Conservation (phyloP, 2,888 invertebrate species). For the Carcina quercana region DNA sequence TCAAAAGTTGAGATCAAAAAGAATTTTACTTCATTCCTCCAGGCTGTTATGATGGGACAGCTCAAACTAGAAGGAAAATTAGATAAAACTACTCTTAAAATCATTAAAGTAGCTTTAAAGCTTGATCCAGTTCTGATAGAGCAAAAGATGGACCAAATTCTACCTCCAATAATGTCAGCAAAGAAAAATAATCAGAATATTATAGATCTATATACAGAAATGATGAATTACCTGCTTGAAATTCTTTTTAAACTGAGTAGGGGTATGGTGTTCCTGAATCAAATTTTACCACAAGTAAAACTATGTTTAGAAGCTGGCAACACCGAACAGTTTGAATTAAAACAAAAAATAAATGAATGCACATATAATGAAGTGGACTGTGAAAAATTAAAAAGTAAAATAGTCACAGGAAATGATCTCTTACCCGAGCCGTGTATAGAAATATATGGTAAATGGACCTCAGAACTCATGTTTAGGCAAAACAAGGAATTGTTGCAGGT, state of each 20-base stretch:
- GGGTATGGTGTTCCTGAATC: slow-evolving; percentile 47
- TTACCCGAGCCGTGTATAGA: slow-evolving; percentile 50
- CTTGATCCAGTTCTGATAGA: slow-evolving; percentile 60
- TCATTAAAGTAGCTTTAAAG: slow-evolving; percentile 50
- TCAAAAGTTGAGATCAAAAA: slow-evolving; percentile 57
- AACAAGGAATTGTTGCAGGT: slow-evolving; percentile 50
- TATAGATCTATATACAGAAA: slow-evolving; percentile 40
- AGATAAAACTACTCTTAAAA: slow-evolving; percentile 47
- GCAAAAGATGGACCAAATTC: slow-evolving; percentile 43
- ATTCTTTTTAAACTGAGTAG: slow-evolving; percentile 58
- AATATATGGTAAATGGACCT: slow-evolving; percentile 52
- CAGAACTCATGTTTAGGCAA: slow-evolving; percentile 63
- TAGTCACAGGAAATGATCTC: slow-evolving; percentile 46
- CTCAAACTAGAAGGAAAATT: slow-evolving; percentile 51
- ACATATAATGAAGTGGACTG: slow-evolving; percentile 23
- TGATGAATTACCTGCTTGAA: slow-evolving; percentile 52
- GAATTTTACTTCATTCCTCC: slow-evolving; percentile 48
- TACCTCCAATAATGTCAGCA: slow-evolving; percentile 51
- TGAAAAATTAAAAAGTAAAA: slow-evolving; percentile 41
- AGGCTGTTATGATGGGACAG: slow-evolving; percentile 50
- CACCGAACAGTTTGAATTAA: slow-evolving; percentile 47
- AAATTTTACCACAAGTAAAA: slow-evolving; percentile 54
- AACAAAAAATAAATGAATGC: slow-evolving; percentile 31
- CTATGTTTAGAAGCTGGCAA: slow-evolving; percentile 42
- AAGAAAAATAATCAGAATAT: slow-evolving; percentile 39